These are phyloP conservation scores for Girardinus metallicus DNA, from an alignment of 2,797 vertebrate genomes.

Conservation along the genomic window DNA sequence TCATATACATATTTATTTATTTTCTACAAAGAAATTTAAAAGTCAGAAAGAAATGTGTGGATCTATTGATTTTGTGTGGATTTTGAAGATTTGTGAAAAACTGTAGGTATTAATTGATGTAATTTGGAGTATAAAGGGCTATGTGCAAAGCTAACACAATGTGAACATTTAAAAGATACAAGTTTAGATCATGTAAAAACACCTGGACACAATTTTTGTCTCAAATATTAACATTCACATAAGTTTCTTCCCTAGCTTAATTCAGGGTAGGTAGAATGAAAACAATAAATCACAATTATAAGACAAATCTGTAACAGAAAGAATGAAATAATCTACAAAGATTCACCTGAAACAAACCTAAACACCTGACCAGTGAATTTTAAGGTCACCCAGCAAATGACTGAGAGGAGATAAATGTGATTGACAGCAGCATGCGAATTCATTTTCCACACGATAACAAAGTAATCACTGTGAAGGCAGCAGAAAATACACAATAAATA, in stretches of 20 bases:
- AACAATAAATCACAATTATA: background rate
- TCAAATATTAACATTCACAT: background rate
- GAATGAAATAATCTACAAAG: background rate
- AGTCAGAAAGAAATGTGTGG: too few species aligned
- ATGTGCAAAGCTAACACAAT: too few species aligned
- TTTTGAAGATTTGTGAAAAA: too few species aligned
- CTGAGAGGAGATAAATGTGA: conserved; percentile 5
- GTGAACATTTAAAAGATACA: background rate
- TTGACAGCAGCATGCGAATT: background rate
- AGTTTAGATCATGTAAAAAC: background rate
- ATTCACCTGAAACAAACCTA: background rate
- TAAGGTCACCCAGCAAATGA: background rate
- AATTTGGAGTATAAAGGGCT: too few species aligned
- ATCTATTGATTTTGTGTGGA: too few species aligned
- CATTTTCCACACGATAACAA: background rate
- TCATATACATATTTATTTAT: too few species aligned
- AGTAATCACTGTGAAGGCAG: background rate
- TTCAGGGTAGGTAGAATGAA: background rate
- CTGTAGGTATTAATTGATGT: too few species aligned
- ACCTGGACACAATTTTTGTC: background rate
- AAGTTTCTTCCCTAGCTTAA: background rate
- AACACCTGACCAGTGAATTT: background rate
- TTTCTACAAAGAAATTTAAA: too few species aligned
- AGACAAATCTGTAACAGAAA: background rate
- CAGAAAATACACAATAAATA: background rate